A percentile compares a stretch with the other conserved stretches of the same genome.
Conservation (phyloP, 2,797 vertebrate species). For the Acipenser oxyrinchus region DNA sequence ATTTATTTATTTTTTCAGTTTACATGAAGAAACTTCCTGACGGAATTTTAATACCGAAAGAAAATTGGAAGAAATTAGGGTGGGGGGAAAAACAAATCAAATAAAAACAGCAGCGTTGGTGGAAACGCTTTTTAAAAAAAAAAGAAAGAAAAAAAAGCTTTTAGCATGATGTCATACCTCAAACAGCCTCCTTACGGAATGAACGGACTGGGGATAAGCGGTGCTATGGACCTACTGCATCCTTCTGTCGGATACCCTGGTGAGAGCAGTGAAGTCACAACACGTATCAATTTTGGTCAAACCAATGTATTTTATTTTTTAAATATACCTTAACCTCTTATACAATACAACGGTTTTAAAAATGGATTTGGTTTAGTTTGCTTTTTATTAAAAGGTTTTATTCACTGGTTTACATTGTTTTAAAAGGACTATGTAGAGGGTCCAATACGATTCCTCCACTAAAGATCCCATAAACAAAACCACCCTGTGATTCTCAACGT, state of each 20-base stretch:
- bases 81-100: neutral
- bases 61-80: neutral
- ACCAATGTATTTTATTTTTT: no score
- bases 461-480: no score
- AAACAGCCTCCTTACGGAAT: constrained; percentile 95
- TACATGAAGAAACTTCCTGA: constrained; percentile 41
- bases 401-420: no score
- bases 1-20: constrained; percentile 37
- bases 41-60: neutral
- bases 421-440: no score
- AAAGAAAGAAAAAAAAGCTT: constrained; percentile 41
- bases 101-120: no score
- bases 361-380: no score
- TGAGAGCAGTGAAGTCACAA: constrained; percentile 35
- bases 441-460: no score
- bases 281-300: no score
- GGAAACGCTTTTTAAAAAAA: neutral
- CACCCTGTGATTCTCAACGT: no score
- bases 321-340: no score
- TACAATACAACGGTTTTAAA: no score
- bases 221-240: constrained; percentile 89
- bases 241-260: constrained; percentile 91
- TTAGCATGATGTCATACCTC: constrained; percentile 99
- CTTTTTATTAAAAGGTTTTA: no score
- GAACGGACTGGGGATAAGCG: constrained; percentile 88